These are phyloP conservation scores for Malurus cyaneus DNA, from an alignment of 2,113 vertebrate genomes.

Conservation along the genomic window DNA sequence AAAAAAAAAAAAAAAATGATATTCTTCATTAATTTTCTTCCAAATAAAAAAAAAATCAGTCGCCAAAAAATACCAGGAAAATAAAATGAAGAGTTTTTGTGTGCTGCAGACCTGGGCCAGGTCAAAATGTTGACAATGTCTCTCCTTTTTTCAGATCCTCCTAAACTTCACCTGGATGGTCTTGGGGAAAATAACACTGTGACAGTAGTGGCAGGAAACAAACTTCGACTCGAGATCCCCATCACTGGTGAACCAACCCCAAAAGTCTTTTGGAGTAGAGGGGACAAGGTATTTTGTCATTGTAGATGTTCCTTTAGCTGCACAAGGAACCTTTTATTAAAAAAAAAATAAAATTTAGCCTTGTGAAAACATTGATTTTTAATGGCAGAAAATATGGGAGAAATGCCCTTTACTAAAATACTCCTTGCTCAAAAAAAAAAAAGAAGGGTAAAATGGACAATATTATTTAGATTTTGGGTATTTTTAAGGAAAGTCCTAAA, in stretches of 20 bases:
- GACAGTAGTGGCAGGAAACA: constrained; percentile 92
- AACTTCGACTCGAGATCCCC: constrained; percentile 94
- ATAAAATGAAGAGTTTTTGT: neutral
- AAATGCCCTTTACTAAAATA: neutral
- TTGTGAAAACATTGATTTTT: neutral
- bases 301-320: neutral
- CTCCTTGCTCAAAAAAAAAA: neutral
- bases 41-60: neutral
- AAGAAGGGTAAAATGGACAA: neutral
- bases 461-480: neutral
- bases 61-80: too few relatives aligned
- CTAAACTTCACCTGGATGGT: constrained; percentile 88
- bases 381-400: neutral
- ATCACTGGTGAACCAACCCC: constrained; percentile 91
- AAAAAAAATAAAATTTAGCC: neutral
- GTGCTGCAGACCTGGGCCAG: neutral
- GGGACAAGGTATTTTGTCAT: constrained; percentile 83
- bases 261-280: constrained; percentile 91
- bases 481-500: neutral
- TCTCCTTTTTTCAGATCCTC: constrained; percentile 85
- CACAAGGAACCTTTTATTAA: neutral
- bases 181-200: constrained; percentile 90
- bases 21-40: too few relatives aligned
- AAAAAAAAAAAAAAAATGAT: too few relatives aligned
- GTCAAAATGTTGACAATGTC: neutral